A percentile compares a stretch with the other conserved stretches of the same genome.
Evolutionary conservation across 2,797 vertebrate genomes (phyloP).

Genomic region (Crocidura indochinensis): DNA sequence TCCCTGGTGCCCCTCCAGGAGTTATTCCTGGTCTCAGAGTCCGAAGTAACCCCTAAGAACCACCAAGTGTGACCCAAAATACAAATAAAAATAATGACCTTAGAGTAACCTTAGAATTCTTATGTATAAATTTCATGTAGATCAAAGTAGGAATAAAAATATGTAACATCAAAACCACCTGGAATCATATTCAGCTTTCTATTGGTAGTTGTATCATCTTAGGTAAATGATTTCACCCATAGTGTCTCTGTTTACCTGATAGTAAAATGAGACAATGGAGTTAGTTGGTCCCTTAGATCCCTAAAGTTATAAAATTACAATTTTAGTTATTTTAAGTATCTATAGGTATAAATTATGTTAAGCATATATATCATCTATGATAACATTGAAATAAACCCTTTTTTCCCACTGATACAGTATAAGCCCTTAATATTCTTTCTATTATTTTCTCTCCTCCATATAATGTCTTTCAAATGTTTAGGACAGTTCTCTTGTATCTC

Average conservation of each 20-base stretch:
- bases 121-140: slow-evolving; percentile 56
- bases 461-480: slow-evolving; percentile 36
- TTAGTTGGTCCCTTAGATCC: slow-evolving; percentile 21
- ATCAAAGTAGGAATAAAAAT: slow-evolving; percentile 27
- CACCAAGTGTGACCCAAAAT: too few species aligned
- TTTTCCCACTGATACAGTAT: slow-evolving; percentile 11
- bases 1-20: too few species aligned
- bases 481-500: neutral
- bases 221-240: slow-evolving; percentile 50
- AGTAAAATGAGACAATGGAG: slow-evolving; percentile 42
- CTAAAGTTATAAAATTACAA: slow-evolving; percentile 50
- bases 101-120: neutral
- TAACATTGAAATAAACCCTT: slow-evolving; percentile 47
- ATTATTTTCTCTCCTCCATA: slow-evolving; percentile 1
- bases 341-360: slow-evolving; percentile 53
- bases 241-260: slow-evolving; percentile 45
- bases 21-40: too few species aligned
- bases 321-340: slow-evolving; percentile 55
- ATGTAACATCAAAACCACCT: slow-evolving; percentile 38
- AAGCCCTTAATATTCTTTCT: slow-evolving; percentile 49
- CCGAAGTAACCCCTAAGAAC: too few species aligned
- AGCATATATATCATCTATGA: slow-evolving; percentile 36
- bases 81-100: slow-evolving; percentile 43
- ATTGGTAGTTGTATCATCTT: neutral
- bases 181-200: slow-evolving; percentile 30